phyloP scores from a whole-genome alignment of 2,888 invertebrate genomes.

The Sinotaia quadrata region DNA sequence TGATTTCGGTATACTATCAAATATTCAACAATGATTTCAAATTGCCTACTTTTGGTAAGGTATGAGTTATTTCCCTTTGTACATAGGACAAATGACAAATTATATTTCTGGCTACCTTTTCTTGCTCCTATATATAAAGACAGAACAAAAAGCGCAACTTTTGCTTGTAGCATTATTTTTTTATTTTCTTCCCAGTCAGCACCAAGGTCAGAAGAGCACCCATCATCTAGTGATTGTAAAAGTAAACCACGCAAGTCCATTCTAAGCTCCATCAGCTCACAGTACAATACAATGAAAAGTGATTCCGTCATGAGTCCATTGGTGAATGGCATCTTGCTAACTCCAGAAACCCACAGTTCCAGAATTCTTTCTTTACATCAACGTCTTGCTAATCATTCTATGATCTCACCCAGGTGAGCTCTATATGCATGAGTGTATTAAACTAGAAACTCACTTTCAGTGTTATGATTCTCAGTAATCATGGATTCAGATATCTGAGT shows the following conservation, averaged over 20 bases:
- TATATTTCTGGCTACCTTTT: too few relatives aligned
- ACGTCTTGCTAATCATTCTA: background rate
- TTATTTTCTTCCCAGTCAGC: constrained; percentile 15
- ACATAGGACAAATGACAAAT: too few relatives aligned
- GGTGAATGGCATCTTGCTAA: constrained; percentile 6
- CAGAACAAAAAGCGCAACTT: too few relatives aligned
- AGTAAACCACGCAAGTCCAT: constrained; percentile 18
- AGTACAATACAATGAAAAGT: background rate
- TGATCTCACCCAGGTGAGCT: background rate
- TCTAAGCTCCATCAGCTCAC: background rate
- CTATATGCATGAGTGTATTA: too few relatives aligned
- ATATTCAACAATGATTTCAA: too few relatives aligned
- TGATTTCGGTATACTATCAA: too few relatives aligned
- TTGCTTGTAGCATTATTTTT: background rate
- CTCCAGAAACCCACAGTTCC: background rate
- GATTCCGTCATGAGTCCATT: background rate
- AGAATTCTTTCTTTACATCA: background rate
- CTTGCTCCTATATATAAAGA: too few relatives aligned
- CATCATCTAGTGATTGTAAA: background rate
- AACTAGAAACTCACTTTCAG: too few relatives aligned
- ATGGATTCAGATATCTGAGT: too few relatives aligned
- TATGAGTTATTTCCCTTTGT: too few relatives aligned
- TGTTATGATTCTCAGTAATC: too few relatives aligned
- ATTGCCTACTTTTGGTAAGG: too few relatives aligned
- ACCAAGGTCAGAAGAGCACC: background rate